Percentiles rank a stretch among this genome's conserved stretches.
Evolutionary conservation across 2,113 vertebrate species (phyloP).

Genomic region (Choloepus hoffmanni): DNA sequence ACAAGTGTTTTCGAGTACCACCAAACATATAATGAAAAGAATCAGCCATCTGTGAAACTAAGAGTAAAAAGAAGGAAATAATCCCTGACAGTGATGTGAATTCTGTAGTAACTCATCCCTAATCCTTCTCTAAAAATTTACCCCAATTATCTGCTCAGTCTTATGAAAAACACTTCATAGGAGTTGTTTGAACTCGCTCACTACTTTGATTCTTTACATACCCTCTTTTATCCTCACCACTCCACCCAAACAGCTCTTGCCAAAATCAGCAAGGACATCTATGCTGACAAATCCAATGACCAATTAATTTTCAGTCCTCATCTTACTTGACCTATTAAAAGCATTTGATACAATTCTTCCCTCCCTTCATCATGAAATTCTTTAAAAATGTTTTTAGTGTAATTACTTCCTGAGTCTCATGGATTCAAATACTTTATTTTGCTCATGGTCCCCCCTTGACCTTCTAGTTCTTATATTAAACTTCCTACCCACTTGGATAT

Average conservation of each 20-base stretch:
- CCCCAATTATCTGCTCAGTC: not conserved
- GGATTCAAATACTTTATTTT: not conserved
- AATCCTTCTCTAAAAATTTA: not conserved
- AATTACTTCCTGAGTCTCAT: not conserved
- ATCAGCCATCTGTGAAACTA: not conserved
- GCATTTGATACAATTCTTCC: not conserved
- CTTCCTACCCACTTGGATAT: not conserved
- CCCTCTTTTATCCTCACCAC: not conserved
- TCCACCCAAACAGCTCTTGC: not conserved
- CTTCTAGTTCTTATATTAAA: not conserved
- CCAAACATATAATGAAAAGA: not conserved
- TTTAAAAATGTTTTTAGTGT: not conserved
- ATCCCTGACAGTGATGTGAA: not conserved
- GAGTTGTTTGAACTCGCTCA: not conserved
- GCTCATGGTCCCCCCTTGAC: not conserved
- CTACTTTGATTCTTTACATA: not conserved
- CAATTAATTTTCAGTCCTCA: not conserved
- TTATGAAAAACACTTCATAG: slow-evolving; percentile 1
- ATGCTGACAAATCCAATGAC: not conserved
- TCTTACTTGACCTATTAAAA: not conserved
- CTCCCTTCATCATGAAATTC: not conserved
- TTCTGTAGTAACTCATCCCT: not conserved
- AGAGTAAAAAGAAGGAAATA: not conserved
- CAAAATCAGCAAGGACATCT: not conserved
- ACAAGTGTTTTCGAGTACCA: not conserved